Evolutionary conservation across 2,888 invertebrate species (phyloP).

Genomic region (Girardia tigrina): DNA sequence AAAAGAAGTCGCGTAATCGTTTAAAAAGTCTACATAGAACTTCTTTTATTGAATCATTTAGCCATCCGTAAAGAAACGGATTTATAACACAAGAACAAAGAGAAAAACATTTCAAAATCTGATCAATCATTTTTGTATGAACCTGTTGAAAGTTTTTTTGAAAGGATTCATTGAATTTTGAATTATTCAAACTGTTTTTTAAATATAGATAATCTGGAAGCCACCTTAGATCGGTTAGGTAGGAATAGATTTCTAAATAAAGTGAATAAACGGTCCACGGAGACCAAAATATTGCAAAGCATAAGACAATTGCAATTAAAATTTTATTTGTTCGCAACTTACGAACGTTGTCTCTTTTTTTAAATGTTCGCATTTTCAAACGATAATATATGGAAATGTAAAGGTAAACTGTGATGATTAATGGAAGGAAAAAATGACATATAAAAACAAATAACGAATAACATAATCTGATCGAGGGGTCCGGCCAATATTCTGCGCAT

Average conservation of each 20-base stretch:
- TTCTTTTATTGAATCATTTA: slow-evolving; percentile 34
- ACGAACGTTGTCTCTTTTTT: slow-evolving; percentile 29
- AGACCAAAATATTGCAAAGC: slow-evolving; percentile 37
- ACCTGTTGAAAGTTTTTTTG: background rate
- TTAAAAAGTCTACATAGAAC: slow-evolving; percentile 17
- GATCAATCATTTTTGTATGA: slow-evolving; percentile 32
- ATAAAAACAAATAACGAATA: slow-evolving; percentile 29
- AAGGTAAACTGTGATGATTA: slow-evolving; percentile 32
- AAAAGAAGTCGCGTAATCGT: background rate
- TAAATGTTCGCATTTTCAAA: slow-evolving; percentile 27
- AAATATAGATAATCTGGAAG: background rate
- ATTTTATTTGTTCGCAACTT: slow-evolving; percentile 35
- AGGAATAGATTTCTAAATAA: background rate
- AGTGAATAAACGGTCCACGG: slow-evolving; percentile 35
- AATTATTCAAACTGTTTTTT: background rate
- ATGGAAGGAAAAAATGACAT: slow-evolving; percentile 33
- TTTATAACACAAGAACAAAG: slow-evolving; percentile 29
- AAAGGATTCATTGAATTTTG: background rate
- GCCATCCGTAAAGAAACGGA: slow-evolving; percentile 37
- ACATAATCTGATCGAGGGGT: slow-evolving; percentile 7
- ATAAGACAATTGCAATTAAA: slow-evolving; percentile 34
- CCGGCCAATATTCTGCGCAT: slow-evolving; percentile 36
- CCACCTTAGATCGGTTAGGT: background rate
- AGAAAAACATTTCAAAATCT: slow-evolving; percentile 32
- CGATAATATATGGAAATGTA: slow-evolving; percentile 34